These are phyloP conservation scores for Cinara cedri DNA, from an alignment of 2,888 invertebrate genomes.

Conservation along the genomic window DNA sequence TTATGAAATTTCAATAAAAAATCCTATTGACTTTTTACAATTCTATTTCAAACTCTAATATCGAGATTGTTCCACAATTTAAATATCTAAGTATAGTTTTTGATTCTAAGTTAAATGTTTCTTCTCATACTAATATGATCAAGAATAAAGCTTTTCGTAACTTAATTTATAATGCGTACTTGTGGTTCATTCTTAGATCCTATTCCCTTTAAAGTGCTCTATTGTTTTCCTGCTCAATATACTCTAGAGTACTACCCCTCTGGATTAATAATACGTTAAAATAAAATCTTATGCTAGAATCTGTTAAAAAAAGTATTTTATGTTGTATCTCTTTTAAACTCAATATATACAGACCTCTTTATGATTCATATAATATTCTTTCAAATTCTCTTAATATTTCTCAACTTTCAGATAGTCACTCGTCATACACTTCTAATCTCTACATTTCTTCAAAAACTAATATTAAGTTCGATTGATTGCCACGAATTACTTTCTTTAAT, in stretches of 20 bases:
- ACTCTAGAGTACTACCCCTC: background rate
- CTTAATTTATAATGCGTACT: background rate
- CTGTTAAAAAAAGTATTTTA: too few species aligned
- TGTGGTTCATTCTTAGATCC: background rate
- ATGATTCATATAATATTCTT: background rate
- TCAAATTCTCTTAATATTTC: background rate
- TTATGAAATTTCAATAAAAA: background rate
- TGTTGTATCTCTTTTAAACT: background rate
- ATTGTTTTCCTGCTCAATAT: background rate
- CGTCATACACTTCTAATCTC: too few species aligned
- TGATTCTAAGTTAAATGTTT: slow-evolving; percentile 20
- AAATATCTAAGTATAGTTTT: background rate
- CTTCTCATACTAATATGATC: background rate
- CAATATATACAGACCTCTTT: background rate
- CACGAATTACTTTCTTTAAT: background rate
- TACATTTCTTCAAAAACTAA: background rate
- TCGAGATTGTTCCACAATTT: background rate
- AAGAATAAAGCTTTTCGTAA: background rate
- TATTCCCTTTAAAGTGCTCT: background rate
- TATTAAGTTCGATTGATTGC: background rate
- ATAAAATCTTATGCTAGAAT: background rate
- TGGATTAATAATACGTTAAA: background rate
- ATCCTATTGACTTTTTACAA: slow-evolving; percentile 1
- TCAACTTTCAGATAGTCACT: background rate
- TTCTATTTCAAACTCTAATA: background rate